Percentiles rank a stretch among this genome's conserved stretches.
Conservation (phyloP, 2,113 vertebrate species). For the Erythrocercus mccallii region DNA sequence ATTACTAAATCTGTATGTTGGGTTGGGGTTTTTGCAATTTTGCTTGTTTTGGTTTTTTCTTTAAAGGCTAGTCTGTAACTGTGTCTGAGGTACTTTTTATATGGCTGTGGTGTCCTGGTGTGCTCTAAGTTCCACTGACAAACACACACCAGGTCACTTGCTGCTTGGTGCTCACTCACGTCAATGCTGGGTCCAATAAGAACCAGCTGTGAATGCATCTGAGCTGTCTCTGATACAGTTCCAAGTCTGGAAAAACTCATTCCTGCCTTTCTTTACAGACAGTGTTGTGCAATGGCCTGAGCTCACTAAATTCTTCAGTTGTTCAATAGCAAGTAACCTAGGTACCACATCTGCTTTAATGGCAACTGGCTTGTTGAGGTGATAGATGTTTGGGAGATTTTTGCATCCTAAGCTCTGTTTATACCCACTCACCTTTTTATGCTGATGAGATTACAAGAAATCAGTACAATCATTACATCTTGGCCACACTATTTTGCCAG, state of each 20-base stretch:
- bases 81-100: background rate
- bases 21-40: background rate
- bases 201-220: conserved; percentile 43
- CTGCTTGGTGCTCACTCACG: background rate
- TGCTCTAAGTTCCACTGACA: background rate
- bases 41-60: background rate
- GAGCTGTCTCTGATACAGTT: conserved; percentile 41
- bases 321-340: background rate
- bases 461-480: background rate
- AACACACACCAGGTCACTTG: background rate
- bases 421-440: background rate
- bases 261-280: conserved; percentile 41
- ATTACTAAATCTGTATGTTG: background rate
- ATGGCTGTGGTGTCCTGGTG: background rate
- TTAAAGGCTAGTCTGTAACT: background rate
- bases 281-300: conserved; percentile 59
- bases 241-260: conserved; percentile 64
- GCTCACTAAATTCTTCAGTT: conserved; percentile 13
- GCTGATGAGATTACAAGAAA: background rate
- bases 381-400: background rate
- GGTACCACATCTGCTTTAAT: background rate
- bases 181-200: conserved; percentile 3
- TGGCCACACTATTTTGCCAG: background rate
- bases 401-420: background rate
- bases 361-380: background rate